Evolutionary conservation across 35 echinoderm and acorn worm species (phyloP).

Genomic region (Lytechinus variegatus): DNA sequence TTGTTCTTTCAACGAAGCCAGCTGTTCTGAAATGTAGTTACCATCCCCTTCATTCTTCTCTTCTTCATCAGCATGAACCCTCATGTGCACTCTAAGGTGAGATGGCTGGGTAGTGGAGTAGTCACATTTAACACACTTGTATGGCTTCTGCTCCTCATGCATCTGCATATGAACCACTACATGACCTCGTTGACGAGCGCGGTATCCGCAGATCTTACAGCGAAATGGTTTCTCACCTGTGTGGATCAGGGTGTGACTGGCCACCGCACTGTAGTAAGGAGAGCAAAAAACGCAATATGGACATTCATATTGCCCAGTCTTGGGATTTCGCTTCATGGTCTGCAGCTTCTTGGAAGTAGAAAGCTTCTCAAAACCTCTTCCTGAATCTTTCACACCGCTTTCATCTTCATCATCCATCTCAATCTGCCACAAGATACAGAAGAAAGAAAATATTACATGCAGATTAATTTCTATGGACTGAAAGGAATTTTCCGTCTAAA

Average conservation of each 20-base stretch:
- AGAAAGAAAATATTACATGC: not conserved
- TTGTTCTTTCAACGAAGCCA: conserved; percentile 67
- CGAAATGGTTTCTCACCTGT: conserved; percentile 82
- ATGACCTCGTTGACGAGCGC: conserved; percentile 74
- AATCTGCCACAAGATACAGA: conserved; percentile 17
- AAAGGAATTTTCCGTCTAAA: too few relatives aligned
- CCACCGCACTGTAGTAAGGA: conserved; percentile 80
- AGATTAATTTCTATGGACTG: too few relatives aligned
- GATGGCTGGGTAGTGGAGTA: conserved; percentile 86
- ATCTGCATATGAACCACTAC: conserved; percentile 93
- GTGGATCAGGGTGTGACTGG: conserved; percentile 86
- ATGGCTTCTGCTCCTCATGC: conserved; percentile 84
- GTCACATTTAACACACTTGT: conserved; percentile 76
- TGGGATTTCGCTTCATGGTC: conserved; percentile 56
- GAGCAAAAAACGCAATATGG: conserved; percentile 71
- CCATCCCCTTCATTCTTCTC: conserved; percentile 42
- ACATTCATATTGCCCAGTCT: conserved; percentile 74
- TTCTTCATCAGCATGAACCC: conserved; percentile 53
- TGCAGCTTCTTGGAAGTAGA: conserved; percentile 51
- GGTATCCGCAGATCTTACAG: conserved; percentile 78
- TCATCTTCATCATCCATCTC: conserved; percentile 31
- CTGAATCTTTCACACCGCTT: not conserved
- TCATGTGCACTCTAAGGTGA: conserved; percentile 80
- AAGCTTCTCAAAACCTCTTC: conserved; percentile 33
- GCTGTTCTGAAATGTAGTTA: conserved; percentile 58